Evolutionary conservation across 2,113 vertebrate genomes (phyloP).

Genomic region (Rhipidura dahli): DNA sequence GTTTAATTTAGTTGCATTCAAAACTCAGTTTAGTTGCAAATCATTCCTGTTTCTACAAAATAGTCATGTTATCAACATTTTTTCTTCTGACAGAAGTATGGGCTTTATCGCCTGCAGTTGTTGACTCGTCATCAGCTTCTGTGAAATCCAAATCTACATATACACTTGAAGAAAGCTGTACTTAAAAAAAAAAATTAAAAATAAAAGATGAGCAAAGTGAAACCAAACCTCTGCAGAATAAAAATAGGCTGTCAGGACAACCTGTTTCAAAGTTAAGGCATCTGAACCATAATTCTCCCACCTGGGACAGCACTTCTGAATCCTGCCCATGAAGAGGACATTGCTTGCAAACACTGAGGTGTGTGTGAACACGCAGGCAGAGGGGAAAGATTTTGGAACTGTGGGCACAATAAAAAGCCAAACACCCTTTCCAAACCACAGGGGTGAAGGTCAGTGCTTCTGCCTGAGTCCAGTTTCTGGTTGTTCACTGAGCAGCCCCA

Average conservation of each 20-base stretch:
- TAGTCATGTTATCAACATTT: neutral
- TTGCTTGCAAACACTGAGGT: neutral
- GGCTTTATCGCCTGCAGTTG: neutral
- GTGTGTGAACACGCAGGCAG: neutral
- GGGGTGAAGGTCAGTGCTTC: neutral
- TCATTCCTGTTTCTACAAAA: neutral
- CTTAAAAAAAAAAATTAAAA: neutral
- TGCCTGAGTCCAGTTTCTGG: neutral
- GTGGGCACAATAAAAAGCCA: neutral
- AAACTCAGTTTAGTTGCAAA: neutral
- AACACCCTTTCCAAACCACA: neutral
- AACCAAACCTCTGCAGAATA: neutral
- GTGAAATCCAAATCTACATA: neutral
- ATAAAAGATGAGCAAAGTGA: neutral
- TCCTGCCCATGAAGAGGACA: neutral
- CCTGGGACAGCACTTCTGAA: neutral
- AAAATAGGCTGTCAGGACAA: neutral
- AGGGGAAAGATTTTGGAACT: neutral
- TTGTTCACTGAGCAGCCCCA: neutral
- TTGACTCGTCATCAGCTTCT: neutral
- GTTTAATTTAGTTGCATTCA: neutral
- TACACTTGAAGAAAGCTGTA: neutral
- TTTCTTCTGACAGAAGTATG: neutral
- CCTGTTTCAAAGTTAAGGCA: neutral
- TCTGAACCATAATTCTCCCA: neutral